Conservation (phyloP, 2,888 invertebrate genomes). For the Tuberolachnus salignus region DNA sequence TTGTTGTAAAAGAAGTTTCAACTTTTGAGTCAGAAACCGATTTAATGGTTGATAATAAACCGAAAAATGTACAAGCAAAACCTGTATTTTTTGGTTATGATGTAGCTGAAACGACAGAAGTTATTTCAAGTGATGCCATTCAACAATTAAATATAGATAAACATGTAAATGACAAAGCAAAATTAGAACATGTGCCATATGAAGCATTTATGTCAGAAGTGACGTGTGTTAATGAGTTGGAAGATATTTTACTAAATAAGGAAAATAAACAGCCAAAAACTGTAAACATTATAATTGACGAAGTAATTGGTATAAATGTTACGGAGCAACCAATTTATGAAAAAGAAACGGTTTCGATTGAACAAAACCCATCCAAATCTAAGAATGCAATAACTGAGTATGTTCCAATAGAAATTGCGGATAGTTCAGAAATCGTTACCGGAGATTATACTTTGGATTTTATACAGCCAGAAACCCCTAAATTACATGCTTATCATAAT, state of each 20-base stretch:
- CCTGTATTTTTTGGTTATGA: slow-evolving; percentile 61
- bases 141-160: slow-evolving; percentile 60
- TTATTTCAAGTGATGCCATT: slow-evolving; percentile 60
- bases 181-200: slow-evolving; percentile 44
- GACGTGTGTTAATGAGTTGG: slow-evolving; percentile 62
- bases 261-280: slow-evolving; percentile 7
- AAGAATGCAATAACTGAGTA: slow-evolving; percentile 32
- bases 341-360: slow-evolving; percentile 65
- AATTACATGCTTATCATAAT: slow-evolving; percentile 65
- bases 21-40: slow-evolving; percentile 62
- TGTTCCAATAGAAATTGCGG: slow-evolving; percentile 18
- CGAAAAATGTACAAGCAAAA: slow-evolving; percentile 61
- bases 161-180: slow-evolving; percentile 24
- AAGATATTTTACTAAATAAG: slow-evolving; percentile 10
- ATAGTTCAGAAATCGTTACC: slow-evolving; percentile 27
- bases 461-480: slow-evolving; percentile 58
- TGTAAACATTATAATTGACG: slow-evolving; percentile 65
- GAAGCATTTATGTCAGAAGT: slow-evolving; percentile 62
- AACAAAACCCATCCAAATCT: slow-evolving; percentile 59
- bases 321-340: slow-evolving; percentile 64
- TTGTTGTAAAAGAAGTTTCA: slow-evolving; percentile 67
- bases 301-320: slow-evolving; percentile 69
- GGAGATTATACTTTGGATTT: slow-evolving; percentile 38
- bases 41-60: slow-evolving; percentile 62
- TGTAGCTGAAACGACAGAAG: slow-evolving; percentile 63